Evolutionary conservation across 2,888 invertebrate genomes (phyloP).

Genomic region (Agonopterix arenella): DNA sequence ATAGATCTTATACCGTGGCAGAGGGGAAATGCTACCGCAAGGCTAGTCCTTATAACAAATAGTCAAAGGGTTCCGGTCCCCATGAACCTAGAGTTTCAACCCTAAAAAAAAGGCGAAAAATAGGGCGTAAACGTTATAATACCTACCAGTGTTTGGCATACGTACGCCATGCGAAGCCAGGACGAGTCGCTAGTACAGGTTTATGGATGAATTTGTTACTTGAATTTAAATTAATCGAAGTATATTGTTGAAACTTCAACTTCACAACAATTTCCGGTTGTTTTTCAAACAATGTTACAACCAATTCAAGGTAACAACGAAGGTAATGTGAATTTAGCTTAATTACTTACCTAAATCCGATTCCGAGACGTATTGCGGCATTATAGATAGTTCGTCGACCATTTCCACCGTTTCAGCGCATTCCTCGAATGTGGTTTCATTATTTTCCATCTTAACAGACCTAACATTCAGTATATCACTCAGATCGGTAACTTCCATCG

Average conservation of each 20-base stretch:
- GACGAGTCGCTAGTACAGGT: not conserved
- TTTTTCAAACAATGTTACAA: not conserved
- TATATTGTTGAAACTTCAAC: not conserved
- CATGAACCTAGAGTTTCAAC: too few relatives aligned
- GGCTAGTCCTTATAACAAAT: too few relatives aligned
- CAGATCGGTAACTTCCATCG: conserved; percentile 64
- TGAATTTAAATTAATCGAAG: not conserved
- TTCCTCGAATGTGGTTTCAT: conserved; percentile 45
- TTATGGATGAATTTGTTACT: too few relatives aligned
- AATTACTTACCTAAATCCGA: conserved; percentile 59
- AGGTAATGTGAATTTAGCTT: not conserved
- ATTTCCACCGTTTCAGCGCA: conserved; percentile 34
- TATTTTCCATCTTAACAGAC: conserved; percentile 63
- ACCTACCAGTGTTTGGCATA: too few relatives aligned
- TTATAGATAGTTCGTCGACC: conserved; percentile 50
- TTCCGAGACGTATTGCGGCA: conserved; percentile 67
- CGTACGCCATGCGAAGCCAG: too few relatives aligned
- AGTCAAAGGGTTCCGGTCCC: too few relatives aligned
- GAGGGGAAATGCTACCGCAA: too few relatives aligned
- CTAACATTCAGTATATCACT: conserved; percentile 59
- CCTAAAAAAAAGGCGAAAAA: too few relatives aligned
- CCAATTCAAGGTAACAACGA: not conserved
- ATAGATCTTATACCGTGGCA: too few relatives aligned
- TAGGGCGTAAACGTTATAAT: too few relatives aligned
- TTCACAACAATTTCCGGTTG: not conserved